Conservation (phyloP, 2,888 invertebrate species). For the Agonum fuliginosum region DNA sequence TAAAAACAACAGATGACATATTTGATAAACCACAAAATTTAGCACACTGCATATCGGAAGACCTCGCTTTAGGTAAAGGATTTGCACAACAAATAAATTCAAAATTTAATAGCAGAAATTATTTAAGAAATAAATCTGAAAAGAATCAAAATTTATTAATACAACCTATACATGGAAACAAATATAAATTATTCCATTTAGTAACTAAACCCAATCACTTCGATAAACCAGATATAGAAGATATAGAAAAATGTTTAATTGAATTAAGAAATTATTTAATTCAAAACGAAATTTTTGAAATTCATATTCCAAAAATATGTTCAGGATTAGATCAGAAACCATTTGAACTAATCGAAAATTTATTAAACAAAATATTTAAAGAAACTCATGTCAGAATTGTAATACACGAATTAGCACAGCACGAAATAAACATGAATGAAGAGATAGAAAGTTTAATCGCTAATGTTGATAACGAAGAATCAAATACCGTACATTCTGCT, state of each 20-base stretch:
- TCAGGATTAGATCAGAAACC: conserved; percentile 15
- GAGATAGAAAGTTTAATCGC: conserved; percentile 39
- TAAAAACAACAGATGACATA: conserved; percentile 25
- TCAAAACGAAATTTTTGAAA: conserved; percentile 22
- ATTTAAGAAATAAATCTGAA: conserved; percentile 24
- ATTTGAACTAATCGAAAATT: conserved; percentile 31
- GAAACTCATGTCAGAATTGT: conserved; percentile 44
- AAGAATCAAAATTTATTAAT: conserved; percentile 28
- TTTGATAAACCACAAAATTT: conserved; percentile 37
- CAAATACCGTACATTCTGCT: conserved; percentile 30
- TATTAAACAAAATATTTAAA: conserved; percentile 29
- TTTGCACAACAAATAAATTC: conserved; percentile 53
- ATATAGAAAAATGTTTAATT: conserved; percentile 11
- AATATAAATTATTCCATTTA: conserved; percentile 49
- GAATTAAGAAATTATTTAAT: conserved; percentile 32
- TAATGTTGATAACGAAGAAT: conserved; percentile 31
- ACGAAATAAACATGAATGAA: conserved; percentile 37
- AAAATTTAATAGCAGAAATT: conserved; percentile 40
- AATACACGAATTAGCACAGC: not conserved
- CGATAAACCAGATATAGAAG: conserved; percentile 29
- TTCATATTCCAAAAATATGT: conserved; percentile 39
- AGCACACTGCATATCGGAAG: conserved; percentile 26
- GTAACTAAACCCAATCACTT: conserved; percentile 40
- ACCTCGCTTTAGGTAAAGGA: conserved; percentile 37
- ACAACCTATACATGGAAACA: conserved; percentile 44